Evolutionary conservation across 2,888 invertebrate genomes (phyloP).

Genomic region (Pyralis farinalis): DNA sequence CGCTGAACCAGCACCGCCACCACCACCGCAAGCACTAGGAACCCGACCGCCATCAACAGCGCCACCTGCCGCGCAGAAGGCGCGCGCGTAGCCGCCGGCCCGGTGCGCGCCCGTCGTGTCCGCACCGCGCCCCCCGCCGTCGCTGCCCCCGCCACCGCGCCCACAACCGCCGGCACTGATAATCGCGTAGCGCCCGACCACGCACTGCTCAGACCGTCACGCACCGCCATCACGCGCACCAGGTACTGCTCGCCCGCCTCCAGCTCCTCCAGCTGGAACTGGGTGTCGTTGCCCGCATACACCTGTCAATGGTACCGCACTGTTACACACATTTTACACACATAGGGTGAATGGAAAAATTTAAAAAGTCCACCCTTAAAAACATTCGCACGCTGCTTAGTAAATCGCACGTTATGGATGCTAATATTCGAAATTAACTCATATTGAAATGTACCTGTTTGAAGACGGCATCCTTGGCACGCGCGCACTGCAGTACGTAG

Average conservation of each 20-base stretch:
- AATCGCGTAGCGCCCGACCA: slow-evolving; percentile 85
- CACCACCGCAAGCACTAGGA: slow-evolving; percentile 82
- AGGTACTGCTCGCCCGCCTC: slow-evolving; percentile 88
- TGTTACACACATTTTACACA: no score
- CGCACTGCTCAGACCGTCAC: slow-evolving; percentile 85
- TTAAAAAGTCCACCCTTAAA: no score
- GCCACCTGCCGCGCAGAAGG: slow-evolving; percentile 78
- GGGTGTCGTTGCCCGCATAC: slow-evolving; percentile 83
- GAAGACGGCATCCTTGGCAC: slow-evolving; percentile 52
- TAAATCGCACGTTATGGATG: no score
- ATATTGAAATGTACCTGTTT: slow-evolving; percentile 43
- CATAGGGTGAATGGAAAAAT: no score
- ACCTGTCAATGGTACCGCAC: slow-evolving; percentile 78
- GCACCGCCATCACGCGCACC: slow-evolving; percentile 89
- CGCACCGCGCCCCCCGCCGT: slow-evolving; percentile 78
- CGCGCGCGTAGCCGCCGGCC: slow-evolving; percentile 78
- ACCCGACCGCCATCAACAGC: slow-evolving; percentile 80
- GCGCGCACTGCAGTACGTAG: slow-evolving; percentile 86
- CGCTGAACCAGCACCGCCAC: slow-evolving; percentile 83
- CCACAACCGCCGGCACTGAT: slow-evolving; percentile 47
- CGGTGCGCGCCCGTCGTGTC: slow-evolving; percentile 83
- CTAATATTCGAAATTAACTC: background rate
- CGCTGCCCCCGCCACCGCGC: slow-evolving; percentile 84
- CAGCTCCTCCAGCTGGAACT: slow-evolving; percentile 84
- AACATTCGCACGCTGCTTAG: no score